Base-by-base conservation (phyloP, 2,888 invertebrate genomes). In the Philereme vetulata region DNA sequence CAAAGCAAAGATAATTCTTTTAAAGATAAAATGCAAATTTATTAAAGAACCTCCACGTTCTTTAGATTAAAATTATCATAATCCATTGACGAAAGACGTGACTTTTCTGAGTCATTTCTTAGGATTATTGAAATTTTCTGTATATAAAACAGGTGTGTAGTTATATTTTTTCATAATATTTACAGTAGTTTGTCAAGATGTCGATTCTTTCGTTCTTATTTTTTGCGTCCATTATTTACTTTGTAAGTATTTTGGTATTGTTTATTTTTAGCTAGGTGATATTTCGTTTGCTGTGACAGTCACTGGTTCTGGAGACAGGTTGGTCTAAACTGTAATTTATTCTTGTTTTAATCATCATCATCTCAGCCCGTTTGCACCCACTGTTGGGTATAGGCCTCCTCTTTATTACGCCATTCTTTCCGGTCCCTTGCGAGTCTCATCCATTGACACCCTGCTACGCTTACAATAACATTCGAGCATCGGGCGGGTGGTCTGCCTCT, bases 201-300 rank as follows among this genome's bases (percentile, higher is more conserved):
- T 72, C 72, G 63, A 66, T 72, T n/a, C 60, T 77, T 51, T 68
- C 66, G 5, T 65, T 78, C 51, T 59, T 75, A 53, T 64, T 75
- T 65, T 64, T 80, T 45, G 55, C 71, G 8, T 72, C 71, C 4
- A 51, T 73, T 43, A 60, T 80, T 58, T 79, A 70, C 51, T 64
- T 74, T 56, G 80, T 81, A 72, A 80, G 81, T 80, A 72, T 77
- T 65, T 58, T 73, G 35, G 62, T 68, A 64, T 67, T 71, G 51
- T 52, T 65, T 57, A 44, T 42, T 44, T 44, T 44, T 44, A 44
- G 44, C 8, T 21, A 44, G 44, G 21, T 44, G 5, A 4, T 36
- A 36, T 36, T 36, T 36, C 36, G 36, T 36, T 10, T 42, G 7
- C 42, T 5, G 5, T 10, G 10, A 4, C 42, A 42, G 42, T 5